Evolutionary conservation across 2,888 invertebrate species (phyloP).

Genomic region (Scaptomyza flava): DNA sequence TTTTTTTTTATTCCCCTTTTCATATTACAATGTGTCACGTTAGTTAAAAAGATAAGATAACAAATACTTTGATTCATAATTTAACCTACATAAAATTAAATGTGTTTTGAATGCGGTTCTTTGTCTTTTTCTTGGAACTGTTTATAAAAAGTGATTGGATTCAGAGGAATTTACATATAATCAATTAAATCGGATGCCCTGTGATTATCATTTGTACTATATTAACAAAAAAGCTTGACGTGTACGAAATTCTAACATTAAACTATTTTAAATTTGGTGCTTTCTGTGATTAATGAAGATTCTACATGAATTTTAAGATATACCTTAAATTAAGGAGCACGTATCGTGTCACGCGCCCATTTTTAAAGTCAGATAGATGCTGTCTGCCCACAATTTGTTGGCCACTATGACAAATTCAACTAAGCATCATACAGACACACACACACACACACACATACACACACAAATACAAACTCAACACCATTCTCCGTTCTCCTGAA

Average conservation of each 20-base stretch:
- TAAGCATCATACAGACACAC: conserved; percentile 52
- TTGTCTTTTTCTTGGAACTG: background rate
- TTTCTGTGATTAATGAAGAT: too few relatives aligned
- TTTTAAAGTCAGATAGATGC: conserved; percentile 38
- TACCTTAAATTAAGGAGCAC: background rate
- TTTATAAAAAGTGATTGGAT: background rate
- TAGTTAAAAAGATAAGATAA: background rate
- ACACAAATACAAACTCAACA: background rate
- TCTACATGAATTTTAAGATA: too few relatives aligned
- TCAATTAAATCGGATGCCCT: background rate
- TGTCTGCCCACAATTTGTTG: conserved; percentile 65
- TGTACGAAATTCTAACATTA: too few relatives aligned
- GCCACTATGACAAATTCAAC: conserved; percentile 65
- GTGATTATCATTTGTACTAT: too few relatives aligned
- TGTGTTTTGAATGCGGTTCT: background rate
- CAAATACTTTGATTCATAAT: background rate
- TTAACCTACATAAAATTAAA: background rate
- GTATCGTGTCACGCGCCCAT: conserved; percentile 34
- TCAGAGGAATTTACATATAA: background rate
- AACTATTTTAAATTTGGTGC: too few relatives aligned
- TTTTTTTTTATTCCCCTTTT: background rate
- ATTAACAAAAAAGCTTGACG: too few relatives aligned
- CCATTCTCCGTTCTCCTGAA: conserved; percentile 2
- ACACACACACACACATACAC: conserved; percentile 4
- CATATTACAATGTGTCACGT: background rate